Percentiles rank a stretch among this genome's conserved stretches.
phyloP scores from a whole-genome alignment of 2,888 invertebrate species.

The Dyspetes luteomarginatus region DNA sequence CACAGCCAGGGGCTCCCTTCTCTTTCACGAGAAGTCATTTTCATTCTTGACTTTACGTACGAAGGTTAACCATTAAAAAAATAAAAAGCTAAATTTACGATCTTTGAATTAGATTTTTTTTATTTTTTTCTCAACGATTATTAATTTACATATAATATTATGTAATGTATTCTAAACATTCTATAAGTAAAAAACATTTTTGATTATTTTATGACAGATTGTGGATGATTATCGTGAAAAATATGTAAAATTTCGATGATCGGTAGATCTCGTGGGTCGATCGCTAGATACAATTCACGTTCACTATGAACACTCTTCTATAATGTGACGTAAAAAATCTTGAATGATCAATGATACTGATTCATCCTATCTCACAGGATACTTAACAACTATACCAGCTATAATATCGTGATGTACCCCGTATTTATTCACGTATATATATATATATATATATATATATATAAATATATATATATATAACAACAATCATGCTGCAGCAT shows the following conservation, averaged over 20 bases:
- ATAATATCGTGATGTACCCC: slow-evolving; percentile 10
- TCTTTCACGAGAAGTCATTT: slow-evolving; percentile 30
- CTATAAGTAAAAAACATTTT: too few relatives aligned
- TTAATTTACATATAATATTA: too few relatives aligned
- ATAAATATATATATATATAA: neutral
- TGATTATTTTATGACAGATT: too few relatives aligned
- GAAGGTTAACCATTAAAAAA: slow-evolving; percentile 37
- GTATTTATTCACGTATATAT: neutral
- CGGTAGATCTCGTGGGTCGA: neutral
- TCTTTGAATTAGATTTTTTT: slow-evolving; percentile 7
- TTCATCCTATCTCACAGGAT: slow-evolving; percentile 23
- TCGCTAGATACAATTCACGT: neutral
- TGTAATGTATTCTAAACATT: too few relatives aligned
- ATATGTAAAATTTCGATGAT: neutral
- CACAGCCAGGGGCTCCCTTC: slow-evolving; percentile 19
- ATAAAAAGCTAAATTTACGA: slow-evolving; percentile 7
- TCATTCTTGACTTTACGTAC: slow-evolving; percentile 25
- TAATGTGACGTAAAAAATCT: neutral
- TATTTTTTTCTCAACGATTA: neutral
- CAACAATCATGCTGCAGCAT: slow-evolving; percentile 26
- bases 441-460: neutral
- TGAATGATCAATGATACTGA: slow-evolving; percentile 20
- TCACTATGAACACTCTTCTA: neutral
- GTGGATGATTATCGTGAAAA: neutral
- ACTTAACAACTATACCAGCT: neutral